These are phyloP conservation scores for Serilophus lunatus DNA, from an alignment of 2,113 vertebrate genomes.

Conservation along the genomic window DNA sequence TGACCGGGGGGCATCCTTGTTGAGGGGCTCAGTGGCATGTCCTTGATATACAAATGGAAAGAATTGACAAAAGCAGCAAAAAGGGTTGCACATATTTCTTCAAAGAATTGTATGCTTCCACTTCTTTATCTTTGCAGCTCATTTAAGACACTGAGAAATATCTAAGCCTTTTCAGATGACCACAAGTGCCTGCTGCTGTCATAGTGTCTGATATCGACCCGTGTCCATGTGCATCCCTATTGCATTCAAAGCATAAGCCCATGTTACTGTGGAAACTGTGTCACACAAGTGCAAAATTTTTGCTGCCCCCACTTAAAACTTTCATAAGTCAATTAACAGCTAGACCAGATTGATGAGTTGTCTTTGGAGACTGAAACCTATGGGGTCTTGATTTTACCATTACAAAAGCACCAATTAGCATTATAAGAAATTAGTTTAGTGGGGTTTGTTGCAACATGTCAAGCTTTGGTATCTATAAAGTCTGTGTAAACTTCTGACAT, in stretches of 20 bases:
- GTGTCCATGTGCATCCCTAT: not conserved
- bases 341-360: constrained; percentile 48
- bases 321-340: constrained; percentile 29
- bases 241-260: not conserved
- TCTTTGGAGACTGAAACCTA: constrained; percentile 49
- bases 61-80: not conserved
- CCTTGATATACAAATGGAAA: not conserved
- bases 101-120: not conserved
- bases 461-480: not conserved
- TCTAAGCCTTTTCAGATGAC: not conserved
- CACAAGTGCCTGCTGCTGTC: fast-evolving
- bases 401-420: not conserved
- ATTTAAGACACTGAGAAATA: not conserved
- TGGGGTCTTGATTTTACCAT: constrained; percentile 5
- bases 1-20: not conserved
- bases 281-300: constrained; percentile 32
- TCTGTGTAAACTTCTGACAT: not conserved
- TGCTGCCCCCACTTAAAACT: constrained; percentile 7
- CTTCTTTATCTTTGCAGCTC: not conserved
- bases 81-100: not conserved
- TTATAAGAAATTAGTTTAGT: not conserved
- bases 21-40: not conserved
- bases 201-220: not conserved
- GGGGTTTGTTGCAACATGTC: not conserved
- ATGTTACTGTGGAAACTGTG: constrained; percentile 29